Percentiles rank a stretch among this genome's conserved stretches.
These are phyloP conservation scores for Tricholaema leucomelas DNA, from an alignment of 2,113 vertebrate genomes.

Conservation along the genomic window DNA sequence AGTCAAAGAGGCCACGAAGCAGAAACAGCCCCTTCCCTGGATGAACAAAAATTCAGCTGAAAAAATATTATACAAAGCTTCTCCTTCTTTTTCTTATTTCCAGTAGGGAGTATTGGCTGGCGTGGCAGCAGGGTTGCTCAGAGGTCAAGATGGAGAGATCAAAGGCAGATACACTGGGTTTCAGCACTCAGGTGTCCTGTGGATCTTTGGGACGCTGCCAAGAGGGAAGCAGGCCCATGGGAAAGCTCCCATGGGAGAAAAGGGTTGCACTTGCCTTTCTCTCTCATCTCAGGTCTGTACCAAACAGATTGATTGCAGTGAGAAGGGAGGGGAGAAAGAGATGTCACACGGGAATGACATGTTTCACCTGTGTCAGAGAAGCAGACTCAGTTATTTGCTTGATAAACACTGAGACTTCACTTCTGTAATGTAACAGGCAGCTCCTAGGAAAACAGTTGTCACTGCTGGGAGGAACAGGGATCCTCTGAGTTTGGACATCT, in stretches of 20 bases:
- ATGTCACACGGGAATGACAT: not conserved
- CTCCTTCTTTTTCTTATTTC: slow-evolving; percentile 6
- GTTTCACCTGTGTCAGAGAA: not conserved
- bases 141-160: not conserved
- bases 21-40: not conserved
- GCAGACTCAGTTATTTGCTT: slow-evolving; percentile 1
- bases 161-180: not conserved
- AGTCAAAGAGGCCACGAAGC: not conserved
- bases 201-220: not conserved
- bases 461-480: not conserved
- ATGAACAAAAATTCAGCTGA: not conserved
- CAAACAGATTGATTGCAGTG: not conserved
- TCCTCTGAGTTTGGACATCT: not conserved
- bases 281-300: not conserved
- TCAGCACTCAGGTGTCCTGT: not conserved
- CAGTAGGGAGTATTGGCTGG: not conserved
- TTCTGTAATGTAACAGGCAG: not conserved
- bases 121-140: not conserved
- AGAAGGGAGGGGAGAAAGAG: not conserved
- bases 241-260: not conserved
- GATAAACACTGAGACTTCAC: not conserved
- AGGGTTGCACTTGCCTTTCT: not conserved
- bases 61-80: slow-evolving; percentile 11
- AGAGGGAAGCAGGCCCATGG: not conserved
- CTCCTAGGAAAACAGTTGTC: not conserved